Evolutionary conservation across 2,113 vertebrate genomes (phyloP).

Genomic region (Gasterosteus nipponicus): DNA sequence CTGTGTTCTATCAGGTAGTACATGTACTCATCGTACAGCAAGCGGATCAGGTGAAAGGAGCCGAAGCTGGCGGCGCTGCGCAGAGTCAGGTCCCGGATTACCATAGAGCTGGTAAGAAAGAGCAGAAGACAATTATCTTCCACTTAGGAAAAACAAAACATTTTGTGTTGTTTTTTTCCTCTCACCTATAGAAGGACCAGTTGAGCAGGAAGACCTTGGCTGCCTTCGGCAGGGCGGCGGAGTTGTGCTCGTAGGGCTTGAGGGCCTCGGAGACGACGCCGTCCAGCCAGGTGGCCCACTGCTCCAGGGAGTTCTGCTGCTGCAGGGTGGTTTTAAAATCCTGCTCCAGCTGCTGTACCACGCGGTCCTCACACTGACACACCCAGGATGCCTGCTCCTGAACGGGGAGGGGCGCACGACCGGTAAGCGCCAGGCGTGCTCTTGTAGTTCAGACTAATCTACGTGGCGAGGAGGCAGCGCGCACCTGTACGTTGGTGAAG

Average conservation of each 20-base stretch:
- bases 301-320: conserved; percentile 94
- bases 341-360: conserved; percentile 89
- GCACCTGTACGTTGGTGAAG: conserved; percentile 91
- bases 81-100: conserved; percentile 92
- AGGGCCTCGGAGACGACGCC: conserved; percentile 88
- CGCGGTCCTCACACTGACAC: conserved; percentile 89
- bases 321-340: conserved; percentile 93
- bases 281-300: conserved; percentile 92
- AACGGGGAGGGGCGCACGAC: neutral
- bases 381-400: conserved; percentile 96
- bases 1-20: conserved; percentile 95
- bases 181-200: conserved; percentile 94
- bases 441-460: neutral
- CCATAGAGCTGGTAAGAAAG: conserved; percentile 87
- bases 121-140: neutral
- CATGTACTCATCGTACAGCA: conserved; percentile 95
- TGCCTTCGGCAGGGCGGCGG: conserved; percentile 85
- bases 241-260: conserved; percentile 88
- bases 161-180: neutral
- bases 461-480: neutral
- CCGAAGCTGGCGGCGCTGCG: conserved; percentile 93
- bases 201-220: conserved; percentile 93
- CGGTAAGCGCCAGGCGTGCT: neutral
- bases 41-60: conserved; percentile 92
- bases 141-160: neutral